Evolutionary conservation across 1,140 invertebrate species (phyloP), one percentile per base, ranked within the genome.

Genomic region (Calliphora vicina): DNA sequence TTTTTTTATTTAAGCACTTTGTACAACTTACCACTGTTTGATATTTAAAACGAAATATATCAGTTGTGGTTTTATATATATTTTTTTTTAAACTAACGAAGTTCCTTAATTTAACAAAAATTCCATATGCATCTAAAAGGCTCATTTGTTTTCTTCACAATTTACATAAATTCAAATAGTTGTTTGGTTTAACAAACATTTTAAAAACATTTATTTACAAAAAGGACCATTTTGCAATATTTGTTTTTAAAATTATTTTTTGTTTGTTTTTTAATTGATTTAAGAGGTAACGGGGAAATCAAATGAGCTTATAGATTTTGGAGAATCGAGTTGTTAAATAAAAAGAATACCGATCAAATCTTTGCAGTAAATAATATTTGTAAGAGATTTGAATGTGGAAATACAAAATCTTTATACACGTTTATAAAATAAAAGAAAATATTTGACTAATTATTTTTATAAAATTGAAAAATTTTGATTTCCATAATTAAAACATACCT

Each of bases 221-320:
- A 78, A 78, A 78, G 74, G 74, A 67, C 74, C 74, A 78, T 43
- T 78, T 78, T 23, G 74, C 13, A 43, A 78, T 43, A 43, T 43
- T 20, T 20, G 5, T 20, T 78, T 78, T 43, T 78, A 67, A 67
- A 67, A 67, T 20, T 9, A 67, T 23, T 9, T 67, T n/a, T 50
- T 50, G 45, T 50, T 12, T n/a, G n/a, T n/a, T n/a, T n/a, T n/a
- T 50, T 50, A 50, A 13, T 50, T 50, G 1, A 35, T 50, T 13
- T 15, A n/a, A 50, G 1, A 50, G 15, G 35, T 35, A 10, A 5
- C 35, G 10, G 10, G 45, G 15, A 17, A 50, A 50, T 50, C 17
- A 67, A 25, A 20, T 25, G n/a, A 67, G 12, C 20, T 67, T 6
- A 1, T 10, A 13, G 1, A 25, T 5, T 9, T 50, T 23, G 6